Conservation (phyloP, 2,113 vertebrate genomes). For the Lampris megalopsis region DNA sequence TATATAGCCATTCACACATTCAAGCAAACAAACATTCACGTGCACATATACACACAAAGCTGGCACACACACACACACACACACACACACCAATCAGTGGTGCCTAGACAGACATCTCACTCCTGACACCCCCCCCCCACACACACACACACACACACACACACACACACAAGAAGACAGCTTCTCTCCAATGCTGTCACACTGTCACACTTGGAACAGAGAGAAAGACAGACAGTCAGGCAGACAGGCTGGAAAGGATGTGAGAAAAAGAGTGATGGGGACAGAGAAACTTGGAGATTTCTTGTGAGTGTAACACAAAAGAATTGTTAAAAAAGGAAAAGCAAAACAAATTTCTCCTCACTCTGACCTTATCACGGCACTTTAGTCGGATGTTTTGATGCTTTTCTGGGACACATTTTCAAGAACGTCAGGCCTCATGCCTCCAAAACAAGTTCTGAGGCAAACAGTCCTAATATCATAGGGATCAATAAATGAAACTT, state of each 20-base stretch:
- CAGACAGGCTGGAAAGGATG: conserved; percentile 59
- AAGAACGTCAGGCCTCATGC: conserved; percentile 51
- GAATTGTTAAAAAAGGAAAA: conserved; percentile 8
- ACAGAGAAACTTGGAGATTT: conserved; percentile 61
- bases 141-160: conserved; percentile 29
- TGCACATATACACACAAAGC: conserved; percentile 8
- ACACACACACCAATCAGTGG: conserved; percentile 60
- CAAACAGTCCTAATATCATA: neutral
- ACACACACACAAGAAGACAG: conserved; percentile 54
- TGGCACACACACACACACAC: conserved; percentile 10
- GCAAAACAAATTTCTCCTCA: neutral
- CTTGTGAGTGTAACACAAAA: conserved; percentile 48
- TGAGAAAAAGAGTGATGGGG: conserved; percentile 59
- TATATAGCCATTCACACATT: conserved; percentile 1
- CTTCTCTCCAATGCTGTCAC: conserved; percentile 65
- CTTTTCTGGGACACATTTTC: conserved; percentile 25
- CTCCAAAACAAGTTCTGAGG: conserved; percentile 7
- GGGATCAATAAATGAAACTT: neutral
- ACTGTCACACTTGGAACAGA: conserved; percentile 57
- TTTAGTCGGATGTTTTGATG: conserved; percentile 61
- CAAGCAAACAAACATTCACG: neutral
- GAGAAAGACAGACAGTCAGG: conserved; percentile 66
- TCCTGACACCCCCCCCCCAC: conserved; percentile 65
- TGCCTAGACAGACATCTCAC: conserved; percentile 73
- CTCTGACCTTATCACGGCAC: conserved; percentile 57